Conservation (phyloP, 1,140 invertebrate genomes). For the Pseudoatta argentina region DNA sequence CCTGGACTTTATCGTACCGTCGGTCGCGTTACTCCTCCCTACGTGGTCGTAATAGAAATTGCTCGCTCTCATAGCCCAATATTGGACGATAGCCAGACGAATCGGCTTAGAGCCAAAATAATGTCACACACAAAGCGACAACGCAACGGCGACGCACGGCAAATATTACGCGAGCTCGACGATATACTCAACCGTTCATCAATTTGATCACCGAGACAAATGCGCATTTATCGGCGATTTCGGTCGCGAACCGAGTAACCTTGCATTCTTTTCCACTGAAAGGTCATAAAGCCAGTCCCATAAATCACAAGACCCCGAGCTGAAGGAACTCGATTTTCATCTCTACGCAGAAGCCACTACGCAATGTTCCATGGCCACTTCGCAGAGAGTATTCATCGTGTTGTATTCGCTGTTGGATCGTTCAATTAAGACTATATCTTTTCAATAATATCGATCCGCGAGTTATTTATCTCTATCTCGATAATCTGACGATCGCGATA, state of each 20-base stretch:
- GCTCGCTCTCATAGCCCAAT: conserved; percentile 2
- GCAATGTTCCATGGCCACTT: conserved; percentile 4
- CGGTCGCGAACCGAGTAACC: conserved; percentile 53
- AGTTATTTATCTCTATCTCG: conserved; percentile 39
- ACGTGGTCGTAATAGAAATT: conserved; percentile 69
- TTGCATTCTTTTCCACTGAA: conserved; percentile 29
- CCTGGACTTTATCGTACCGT: conserved; percentile 65
- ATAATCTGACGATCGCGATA: conserved; percentile 48
- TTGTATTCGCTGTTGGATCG: not conserved
- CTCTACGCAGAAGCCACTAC: conserved; percentile 15
- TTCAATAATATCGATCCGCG: conserved; percentile 54
- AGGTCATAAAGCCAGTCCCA: conserved; percentile 44
- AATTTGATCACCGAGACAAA: conserved; percentile 67
- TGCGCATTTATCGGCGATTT: conserved; percentile 70
- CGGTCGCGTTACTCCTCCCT: conserved; percentile 55
- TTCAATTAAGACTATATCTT: conserved; percentile 55
- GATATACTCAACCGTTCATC: conserved; percentile 62
- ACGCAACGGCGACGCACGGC: conserved; percentile 20
- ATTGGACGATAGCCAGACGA: conserved; percentile 69
- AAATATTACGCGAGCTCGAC: conserved; percentile 46
- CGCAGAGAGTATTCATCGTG: conserved; percentile 3
- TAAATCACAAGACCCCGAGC: conserved; percentile 56
- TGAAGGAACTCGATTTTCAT: conserved; percentile 39
- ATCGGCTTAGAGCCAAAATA: conserved; percentile 70
- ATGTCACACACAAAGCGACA: conserved; percentile 39